phyloP scores from a whole-genome alignment of 2,113 vertebrate genomes.

The Cheilinus undulatus region DNA sequence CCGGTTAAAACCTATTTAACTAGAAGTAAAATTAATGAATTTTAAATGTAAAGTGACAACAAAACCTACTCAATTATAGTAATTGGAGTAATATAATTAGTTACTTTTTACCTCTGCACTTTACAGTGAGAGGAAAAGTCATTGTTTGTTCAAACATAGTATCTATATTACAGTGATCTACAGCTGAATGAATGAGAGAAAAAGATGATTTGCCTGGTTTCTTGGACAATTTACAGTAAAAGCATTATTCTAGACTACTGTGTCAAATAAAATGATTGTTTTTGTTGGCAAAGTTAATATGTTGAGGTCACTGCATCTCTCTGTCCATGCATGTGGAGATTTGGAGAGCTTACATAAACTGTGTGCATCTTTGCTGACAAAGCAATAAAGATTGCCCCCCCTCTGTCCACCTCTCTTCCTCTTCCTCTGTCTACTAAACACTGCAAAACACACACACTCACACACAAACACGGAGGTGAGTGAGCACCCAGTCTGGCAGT shows the following conservation, averaged over 20 bases:
- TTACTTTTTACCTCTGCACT: no score
- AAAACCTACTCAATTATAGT: no score
- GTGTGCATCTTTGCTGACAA: conserved; percentile 50
- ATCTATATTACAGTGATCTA: no score
- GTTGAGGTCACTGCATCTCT: conserved; percentile 20
- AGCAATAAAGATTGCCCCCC: conserved; percentile 9
- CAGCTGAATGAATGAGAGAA: no score
- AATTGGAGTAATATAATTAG: no score
- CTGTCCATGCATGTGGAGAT: conserved; percentile 31
- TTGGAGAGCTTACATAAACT: conserved; percentile 46
- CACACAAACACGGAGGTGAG: conserved; percentile 3
- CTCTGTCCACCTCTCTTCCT: not conserved
- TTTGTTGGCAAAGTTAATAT: conserved; percentile 12
- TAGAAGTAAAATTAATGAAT: no score
- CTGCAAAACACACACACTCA: conserved; percentile 24
- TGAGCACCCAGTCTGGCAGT: conserved; percentile 37
- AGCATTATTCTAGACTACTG: not conserved
- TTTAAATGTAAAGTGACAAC: no score
- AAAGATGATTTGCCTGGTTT: no score
- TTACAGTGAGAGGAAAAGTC: no score
- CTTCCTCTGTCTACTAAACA: not conserved
- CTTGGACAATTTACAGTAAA: no score
- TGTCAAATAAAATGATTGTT: not conserved
- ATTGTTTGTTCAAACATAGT: no score
- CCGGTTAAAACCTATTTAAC: no score